Evolutionary conservation across 2,888 invertebrate species (phyloP).

Genomic region (Alloscopus bannaensis): DNA sequence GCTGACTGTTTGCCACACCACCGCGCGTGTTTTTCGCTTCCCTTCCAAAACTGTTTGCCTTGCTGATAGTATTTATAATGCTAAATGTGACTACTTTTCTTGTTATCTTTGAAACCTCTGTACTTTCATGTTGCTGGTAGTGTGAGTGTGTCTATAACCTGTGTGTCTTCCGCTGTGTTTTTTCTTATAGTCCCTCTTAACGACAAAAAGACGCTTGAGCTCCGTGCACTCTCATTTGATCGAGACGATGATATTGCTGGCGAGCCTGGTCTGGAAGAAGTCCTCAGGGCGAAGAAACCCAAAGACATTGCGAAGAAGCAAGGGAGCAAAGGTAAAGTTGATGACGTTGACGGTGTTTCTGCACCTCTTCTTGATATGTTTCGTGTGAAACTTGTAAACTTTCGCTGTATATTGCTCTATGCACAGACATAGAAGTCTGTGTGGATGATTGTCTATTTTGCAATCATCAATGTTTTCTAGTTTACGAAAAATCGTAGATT

Average conservation of each 20-base stretch:
- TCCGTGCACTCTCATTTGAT: conserved; percentile 81
- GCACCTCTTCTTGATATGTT: conserved; percentile 4
- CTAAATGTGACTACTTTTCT: conserved; percentile 10
- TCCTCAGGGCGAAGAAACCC: conserved; percentile 80
- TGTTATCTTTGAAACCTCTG: background rate
- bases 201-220: conserved; percentile 81
- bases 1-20: too few relatives aligned
- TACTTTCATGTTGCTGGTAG: conserved; percentile 16
- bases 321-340: conserved; percentile 80
- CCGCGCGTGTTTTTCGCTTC: too few relatives aligned
- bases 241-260: conserved; percentile 80
- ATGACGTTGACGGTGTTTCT: conserved; percentile 15
- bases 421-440: too few relatives aligned
- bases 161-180: conserved; percentile 66
- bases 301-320: conserved; percentile 76
- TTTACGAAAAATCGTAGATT: too few relatives aligned
- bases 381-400: background rate
- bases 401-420: too few relatives aligned
- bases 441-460: too few relatives aligned
- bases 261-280: conserved; percentile 82
- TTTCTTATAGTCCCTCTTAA: conserved; percentile 79
- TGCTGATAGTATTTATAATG: too few relatives aligned
- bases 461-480: too few relatives aligned
- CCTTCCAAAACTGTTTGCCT: too few relatives aligned
- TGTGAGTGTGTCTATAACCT: conserved; percentile 31